phyloP scores from a whole-genome alignment of 2,888 invertebrate species.

The Galerucella pusilla region DNA sequence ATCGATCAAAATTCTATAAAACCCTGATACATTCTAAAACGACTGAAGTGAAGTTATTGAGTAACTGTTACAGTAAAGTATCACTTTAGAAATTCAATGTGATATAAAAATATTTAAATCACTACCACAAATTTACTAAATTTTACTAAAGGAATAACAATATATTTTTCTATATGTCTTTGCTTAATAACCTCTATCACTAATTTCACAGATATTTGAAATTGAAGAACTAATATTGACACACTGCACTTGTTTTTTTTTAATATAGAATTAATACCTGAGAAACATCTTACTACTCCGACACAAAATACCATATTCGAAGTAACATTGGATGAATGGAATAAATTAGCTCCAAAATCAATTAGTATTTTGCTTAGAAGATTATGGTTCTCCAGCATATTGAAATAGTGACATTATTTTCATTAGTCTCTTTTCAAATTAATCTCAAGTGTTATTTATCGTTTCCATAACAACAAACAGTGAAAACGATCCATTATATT shows the following conservation, averaged over 20 bases:
- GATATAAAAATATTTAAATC: background rate
- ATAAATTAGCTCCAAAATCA: no score
- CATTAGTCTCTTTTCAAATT: no score
- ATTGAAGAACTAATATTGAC: no score
- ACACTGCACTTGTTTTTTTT: no score
- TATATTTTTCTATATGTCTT: background rate
- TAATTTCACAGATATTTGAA: no score
- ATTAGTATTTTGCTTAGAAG: no score
- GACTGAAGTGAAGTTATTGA: background rate
- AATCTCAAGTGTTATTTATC: no score
- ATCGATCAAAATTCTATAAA: constrained; percentile 24
- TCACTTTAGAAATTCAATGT: background rate
- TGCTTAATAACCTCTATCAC: background rate
- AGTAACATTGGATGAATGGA: background rate
- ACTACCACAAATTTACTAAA: background rate
- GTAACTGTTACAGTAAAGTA: background rate
- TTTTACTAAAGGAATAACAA: background rate
- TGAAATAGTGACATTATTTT: no score
- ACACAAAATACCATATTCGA: background rate
- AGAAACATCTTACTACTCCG: background rate
- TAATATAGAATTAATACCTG: no score
- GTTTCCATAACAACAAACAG: no score
- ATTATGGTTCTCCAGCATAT: no score
- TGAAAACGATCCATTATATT: background rate
- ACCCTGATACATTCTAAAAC: constrained; percentile 10